A percentile compares a stretch with the other conserved stretches of the same genome.
phyloP scores from a whole-genome alignment of 2,113 vertebrate genomes.

The Phaetusa simplex region DNA sequence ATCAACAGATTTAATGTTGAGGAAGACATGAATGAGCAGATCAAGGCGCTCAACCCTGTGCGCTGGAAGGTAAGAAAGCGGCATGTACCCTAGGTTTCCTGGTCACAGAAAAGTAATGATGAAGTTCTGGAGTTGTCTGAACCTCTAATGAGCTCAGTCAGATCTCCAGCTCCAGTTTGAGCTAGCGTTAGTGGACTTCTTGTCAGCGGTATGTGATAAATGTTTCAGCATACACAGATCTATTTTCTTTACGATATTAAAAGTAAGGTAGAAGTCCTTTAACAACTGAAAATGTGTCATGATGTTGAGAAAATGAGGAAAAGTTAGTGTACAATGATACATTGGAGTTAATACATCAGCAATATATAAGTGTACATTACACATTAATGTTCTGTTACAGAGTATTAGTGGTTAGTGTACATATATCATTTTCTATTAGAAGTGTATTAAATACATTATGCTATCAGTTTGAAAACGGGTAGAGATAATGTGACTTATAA shows the following conservation, averaged over 20 bases:
- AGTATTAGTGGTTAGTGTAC: not conserved
- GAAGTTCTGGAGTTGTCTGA: not conserved
- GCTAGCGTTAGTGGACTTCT: not conserved
- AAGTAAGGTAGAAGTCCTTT: not conserved
- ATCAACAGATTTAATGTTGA: slow-evolving; percentile 91
- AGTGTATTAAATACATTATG: not conserved
- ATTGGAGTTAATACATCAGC: not conserved
- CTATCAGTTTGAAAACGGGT: not conserved
- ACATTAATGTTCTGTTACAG: not conserved
- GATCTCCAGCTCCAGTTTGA: not conserved
- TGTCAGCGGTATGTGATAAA: not conserved
- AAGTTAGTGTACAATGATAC: not conserved
- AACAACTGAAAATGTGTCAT: not conserved
- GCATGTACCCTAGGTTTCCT: not conserved
- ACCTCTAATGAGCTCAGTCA: not conserved
- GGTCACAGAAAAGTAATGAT: not conserved
- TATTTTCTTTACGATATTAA: not conserved
- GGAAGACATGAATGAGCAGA: slow-evolving; percentile 86
- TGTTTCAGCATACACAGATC: not conserved
- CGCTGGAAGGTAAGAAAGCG: slow-evolving; percentile 87
- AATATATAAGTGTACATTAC: not conserved
- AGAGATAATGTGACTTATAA: not conserved
- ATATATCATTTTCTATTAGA: not conserved
- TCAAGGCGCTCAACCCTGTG: slow-evolving; percentile 82
- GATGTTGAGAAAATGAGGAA: not conserved